Evolutionary conservation across 2,888 invertebrate species (phyloP).

Genomic region (Vannuccia rotundouncinata): DNA sequence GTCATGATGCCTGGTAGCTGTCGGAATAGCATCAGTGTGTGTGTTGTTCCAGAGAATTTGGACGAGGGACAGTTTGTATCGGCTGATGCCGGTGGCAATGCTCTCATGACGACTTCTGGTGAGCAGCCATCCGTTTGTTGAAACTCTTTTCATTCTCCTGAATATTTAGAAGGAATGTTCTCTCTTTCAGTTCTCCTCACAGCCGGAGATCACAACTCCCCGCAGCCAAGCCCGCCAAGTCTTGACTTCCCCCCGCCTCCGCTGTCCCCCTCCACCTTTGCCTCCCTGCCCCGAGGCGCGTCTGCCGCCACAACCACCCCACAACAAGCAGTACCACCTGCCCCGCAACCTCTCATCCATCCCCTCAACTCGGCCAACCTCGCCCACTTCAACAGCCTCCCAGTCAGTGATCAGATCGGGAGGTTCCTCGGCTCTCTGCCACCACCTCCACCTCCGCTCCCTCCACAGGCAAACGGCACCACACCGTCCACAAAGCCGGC

Average conservation of each 20-base stretch:
- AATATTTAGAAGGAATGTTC: too few species aligned
- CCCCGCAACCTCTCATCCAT: neutral
- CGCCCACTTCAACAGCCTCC: neutral
- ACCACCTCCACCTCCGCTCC: neutral
- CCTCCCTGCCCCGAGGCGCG: neutral
- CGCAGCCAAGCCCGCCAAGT: neutral
- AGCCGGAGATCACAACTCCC: neutral
- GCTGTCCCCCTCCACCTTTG: neutral
- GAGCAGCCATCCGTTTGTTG: too few species aligned
- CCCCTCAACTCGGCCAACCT: neutral
- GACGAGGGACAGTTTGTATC: neutral
- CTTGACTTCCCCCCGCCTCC: neutral
- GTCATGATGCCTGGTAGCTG: neutral
- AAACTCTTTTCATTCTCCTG: too few species aligned
- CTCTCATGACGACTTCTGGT: neutral
- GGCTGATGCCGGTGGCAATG: neutral
- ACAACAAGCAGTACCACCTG: neutral
- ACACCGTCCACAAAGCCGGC: too few species aligned
- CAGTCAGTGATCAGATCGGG: neutral
- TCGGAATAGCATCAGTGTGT: neutral
- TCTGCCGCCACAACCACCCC: neutral
- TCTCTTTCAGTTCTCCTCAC: neutral
- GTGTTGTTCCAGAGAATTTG: neutral
- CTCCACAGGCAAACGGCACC: neutral
- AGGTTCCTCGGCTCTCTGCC: neutral